Base-by-base conservation (phyloP, 2,797 vertebrate genomes). In the Eutrigla gurnardus region DNA sequence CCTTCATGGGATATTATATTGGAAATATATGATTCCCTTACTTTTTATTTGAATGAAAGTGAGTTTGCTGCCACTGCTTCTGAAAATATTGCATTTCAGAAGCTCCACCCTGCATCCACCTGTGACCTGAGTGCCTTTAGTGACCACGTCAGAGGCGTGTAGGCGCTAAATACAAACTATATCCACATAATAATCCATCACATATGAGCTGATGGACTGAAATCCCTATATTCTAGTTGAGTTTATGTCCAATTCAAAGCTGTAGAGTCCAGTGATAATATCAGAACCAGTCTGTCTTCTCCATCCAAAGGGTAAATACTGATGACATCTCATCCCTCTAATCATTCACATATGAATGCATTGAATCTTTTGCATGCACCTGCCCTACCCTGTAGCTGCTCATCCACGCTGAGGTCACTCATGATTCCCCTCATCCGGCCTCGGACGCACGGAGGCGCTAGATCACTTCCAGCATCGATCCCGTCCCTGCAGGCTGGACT, bases 381-480 rank as follows among this genome's bases (percentile, higher is more conserved):
- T 74, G 77, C 15, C 53, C 4, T 12, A 8, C 25, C 2, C 8
- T 10, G 6, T 14, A 39, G 37, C 15, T 8, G 60, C 42, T 49
- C 0, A 40, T 52, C 43, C 68, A 39, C 67, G 46, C 10, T 3
- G 32, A 37, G 52, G 40, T n/a, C 40, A 42, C 15, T 17, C 25
- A 25, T 7, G 11, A 7, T 12, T 42, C 7, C 55, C 59, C 42
- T 36, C 58, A 4, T 70, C 36, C 35, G 73, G 46, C 79, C 86
- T 64, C 67, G 55, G 79, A 84, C 93, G 85, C 90, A 82, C 65
- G 92, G 92, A 70, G 92, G 93, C 93, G 92, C 91, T 82, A 82
- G 80, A 82, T 82, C 75, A 46, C 89, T 86, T 77, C 71, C 53
- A 58, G 70, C 76, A 81, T 86, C 75, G 64, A 85, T 64, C 84